Conservation (phyloP, 2,113 vertebrate species). For the Ophiodon elongatus region DNA sequence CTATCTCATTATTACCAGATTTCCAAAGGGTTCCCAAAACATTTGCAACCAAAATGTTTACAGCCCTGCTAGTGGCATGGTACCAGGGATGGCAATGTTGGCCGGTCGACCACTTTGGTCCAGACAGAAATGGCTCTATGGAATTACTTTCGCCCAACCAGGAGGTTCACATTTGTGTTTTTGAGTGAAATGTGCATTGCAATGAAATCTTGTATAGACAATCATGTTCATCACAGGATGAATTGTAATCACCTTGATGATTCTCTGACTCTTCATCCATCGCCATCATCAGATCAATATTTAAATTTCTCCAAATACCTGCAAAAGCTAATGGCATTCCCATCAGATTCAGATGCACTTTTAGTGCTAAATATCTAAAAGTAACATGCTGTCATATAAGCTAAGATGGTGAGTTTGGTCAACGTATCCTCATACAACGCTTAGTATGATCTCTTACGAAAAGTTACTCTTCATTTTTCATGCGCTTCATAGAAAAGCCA, state of each 20-base stretch:
- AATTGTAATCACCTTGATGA: too few relatives aligned
- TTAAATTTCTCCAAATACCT: too few relatives aligned
- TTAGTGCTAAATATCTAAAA: neutral
- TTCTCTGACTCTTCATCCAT: too few relatives aligned
- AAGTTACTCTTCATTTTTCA: too few relatives aligned
- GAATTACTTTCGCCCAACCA: neutral
- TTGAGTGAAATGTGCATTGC: too few relatives aligned
- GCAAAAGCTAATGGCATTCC: neutral
- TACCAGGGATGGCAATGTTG: neutral
- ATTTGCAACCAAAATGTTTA: neutral
- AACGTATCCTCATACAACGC: too few relatives aligned
- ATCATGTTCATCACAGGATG: neutral
- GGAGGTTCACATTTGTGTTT: too few relatives aligned
- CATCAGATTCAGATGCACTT: neutral
- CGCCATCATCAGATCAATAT: too few relatives aligned
- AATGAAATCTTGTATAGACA: neutral
- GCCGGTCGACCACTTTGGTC: neutral
- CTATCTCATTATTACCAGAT: neutral
- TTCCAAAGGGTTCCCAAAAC: neutral
- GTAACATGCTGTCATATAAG: neutral
- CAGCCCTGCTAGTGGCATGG: neutral
- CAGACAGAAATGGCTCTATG: neutral
- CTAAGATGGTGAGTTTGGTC: too few relatives aligned
- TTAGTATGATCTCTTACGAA: too few relatives aligned
- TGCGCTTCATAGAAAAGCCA: too few relatives aligned